Evolutionary conservation across 2,888 invertebrate genomes (phyloP), one percentile per base, ranked within the genome.

Genomic region (Lobophora halterata): DNA sequence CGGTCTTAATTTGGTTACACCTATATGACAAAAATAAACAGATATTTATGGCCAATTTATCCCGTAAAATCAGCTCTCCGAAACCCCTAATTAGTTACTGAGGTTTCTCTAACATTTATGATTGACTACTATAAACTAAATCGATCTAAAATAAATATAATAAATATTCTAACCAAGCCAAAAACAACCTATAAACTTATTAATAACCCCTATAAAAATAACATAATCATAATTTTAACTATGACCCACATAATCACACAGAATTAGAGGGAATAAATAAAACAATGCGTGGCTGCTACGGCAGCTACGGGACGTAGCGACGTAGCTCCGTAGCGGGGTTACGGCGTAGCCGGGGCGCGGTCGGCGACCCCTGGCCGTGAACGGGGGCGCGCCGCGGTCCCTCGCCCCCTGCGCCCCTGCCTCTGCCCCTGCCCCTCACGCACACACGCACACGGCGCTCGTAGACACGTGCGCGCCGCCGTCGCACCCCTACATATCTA

Each of bases 331-430:
- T 80, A 79, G 82, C 76, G 81, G 65, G 79, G 78, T 79, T 79
- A 81, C 82, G 76, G 34, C 79, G 78, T 75, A 76, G 83, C 79
- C 70, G 78, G 82, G 85, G 82, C 71, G 78, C 81, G 87, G 85
- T 86, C 87, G 85, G 57, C 82, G 86, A 87, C 85, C 86, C 85
- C 86, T 87, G 86, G 87, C 87, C 87, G 79, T 86, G 86, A 85
- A 85, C 85, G 80, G 81, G 82, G 85, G 82, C 69, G 78, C 73
- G 61, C 57, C 61, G 50, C 61, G 38, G 47, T 40, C 17, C 42
- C 35, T 33, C 41, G 16, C 34, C 25, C 30, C 17, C 43, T 28
- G 42, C 47, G 28, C 28, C 42, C 36, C 46, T n/a, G n/a, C 38
- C 38, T 36, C 45, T 44, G 6, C 41, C 33, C 44, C 34, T 37